Conservation (phyloP, 2,797 vertebrate genomes). For the Silurus lanzhouensis region DNA sequence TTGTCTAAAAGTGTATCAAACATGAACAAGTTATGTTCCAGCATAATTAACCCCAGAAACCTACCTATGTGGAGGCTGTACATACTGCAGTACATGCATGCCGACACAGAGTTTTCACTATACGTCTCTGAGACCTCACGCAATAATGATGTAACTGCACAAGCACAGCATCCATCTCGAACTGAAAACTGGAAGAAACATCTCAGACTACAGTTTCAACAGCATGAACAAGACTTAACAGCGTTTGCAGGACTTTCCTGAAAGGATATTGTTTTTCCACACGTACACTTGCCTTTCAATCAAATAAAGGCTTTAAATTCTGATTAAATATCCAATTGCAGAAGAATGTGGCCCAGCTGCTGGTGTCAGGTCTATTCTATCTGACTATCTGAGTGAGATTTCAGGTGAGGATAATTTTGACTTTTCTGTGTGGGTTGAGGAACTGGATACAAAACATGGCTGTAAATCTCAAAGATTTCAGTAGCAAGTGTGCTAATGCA, state of each 20-base stretch:
- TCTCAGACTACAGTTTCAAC: not conserved
- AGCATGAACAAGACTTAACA: not conserved
- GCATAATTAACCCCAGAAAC: not conserved
- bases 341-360: not conserved
- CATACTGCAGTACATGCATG: not conserved
- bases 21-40: not conserved
- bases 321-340: slow-evolving; percentile 11
- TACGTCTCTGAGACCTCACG: not conserved
- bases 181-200: not conserved
- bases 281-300: not conserved
- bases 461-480: slow-evolving; percentile 39
- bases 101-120: not conserved
- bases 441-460: slow-evolving; percentile 23
- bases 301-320: not conserved
- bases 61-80: not conserved
- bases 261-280: slow-evolving; percentile 9
- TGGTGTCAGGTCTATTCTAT: not conserved
- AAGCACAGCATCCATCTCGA: not conserved
- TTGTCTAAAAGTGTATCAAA: not conserved
- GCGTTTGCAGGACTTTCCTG: not conserved
- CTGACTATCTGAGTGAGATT: not conserved
- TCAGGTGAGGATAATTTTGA: slow-evolving; percentile 10
- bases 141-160: not conserved
- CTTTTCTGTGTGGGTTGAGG: slow-evolving; percentile 12
- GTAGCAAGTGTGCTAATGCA: slow-evolving; percentile 39